Percentiles rank a stretch among this genome's conserved stretches.
Conservation (phyloP, 2,797 vertebrate species). For the Stomatorhinus walkeri region DNA sequence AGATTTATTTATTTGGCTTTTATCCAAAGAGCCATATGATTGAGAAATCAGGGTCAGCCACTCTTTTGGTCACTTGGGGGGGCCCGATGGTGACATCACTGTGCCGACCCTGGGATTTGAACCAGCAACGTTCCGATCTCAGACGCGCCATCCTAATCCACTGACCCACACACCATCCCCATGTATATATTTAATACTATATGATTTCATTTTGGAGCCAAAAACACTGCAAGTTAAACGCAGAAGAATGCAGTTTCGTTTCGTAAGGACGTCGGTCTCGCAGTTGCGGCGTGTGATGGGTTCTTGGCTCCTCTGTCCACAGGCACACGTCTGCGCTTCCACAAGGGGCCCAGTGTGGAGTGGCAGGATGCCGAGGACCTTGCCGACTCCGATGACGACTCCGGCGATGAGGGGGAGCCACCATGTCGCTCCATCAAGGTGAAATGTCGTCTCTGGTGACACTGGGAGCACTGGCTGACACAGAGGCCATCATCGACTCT, state of each 20-base stretch:
- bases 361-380: conserved; percentile 95
- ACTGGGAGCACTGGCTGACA: not conserved
- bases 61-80: not conserved
- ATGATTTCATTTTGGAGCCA: not conserved
- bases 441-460: not conserved
- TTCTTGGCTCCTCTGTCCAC: not conserved
- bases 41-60: not conserved
- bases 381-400: conserved; percentile 69
- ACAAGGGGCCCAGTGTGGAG: conserved; percentile 79
- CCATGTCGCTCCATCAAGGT: conserved; percentile 56
- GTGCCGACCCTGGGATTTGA: not conserved
- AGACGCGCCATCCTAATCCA: not conserved
- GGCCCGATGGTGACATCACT: not conserved
- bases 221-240: not conserved
- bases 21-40: not conserved
- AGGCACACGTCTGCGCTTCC: conserved; percentile 94
- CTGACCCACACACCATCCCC: not conserved
- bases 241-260: not conserved
- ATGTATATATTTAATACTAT: not conserved
- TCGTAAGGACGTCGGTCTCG: not conserved
- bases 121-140: not conserved
- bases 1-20: not conserved
- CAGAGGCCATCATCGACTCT: not conserved
- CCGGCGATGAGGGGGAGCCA: conserved; percentile 71
- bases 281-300: not conserved